These are phyloP conservation scores for Panagrolaimus sp. DNA, from an alignment of 1,140 invertebrate genomes.

Conservation along the genomic window DNA sequence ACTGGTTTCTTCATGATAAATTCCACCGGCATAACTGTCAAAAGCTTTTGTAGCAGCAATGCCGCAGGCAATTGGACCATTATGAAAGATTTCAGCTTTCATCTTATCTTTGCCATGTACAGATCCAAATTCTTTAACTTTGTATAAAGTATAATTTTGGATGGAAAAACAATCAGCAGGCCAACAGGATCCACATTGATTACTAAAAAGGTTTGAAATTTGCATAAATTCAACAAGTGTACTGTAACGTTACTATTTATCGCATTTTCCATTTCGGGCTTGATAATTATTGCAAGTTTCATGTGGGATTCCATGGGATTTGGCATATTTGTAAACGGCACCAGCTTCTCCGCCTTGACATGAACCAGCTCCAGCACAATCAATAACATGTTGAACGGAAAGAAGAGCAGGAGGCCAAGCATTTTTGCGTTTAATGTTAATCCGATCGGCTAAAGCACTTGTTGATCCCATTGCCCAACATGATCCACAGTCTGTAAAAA, in stretches of 20 bases:
- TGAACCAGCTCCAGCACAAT: slow-evolving; percentile 58
- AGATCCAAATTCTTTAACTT: slow-evolving; percentile 63
- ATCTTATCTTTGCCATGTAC: slow-evolving; percentile 62
- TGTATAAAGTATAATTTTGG: slow-evolving; percentile 63
- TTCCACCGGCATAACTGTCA: slow-evolving; percentile 62
- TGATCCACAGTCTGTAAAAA: slow-evolving; percentile 61
- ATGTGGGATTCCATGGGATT: slow-evolving; percentile 62
- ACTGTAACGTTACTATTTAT: slow-evolving; percentile 32
- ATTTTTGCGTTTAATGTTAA: slow-evolving; percentile 61
- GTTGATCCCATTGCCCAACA: slow-evolving; percentile 62
- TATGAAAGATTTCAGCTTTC: slow-evolving; percentile 64
- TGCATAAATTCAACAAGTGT: too few relatives aligned
- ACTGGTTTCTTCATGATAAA: slow-evolving; percentile 60
- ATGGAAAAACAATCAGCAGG: slow-evolving; percentile 56
- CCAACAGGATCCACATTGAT: slow-evolving; percentile 61
- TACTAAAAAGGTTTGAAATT: too few relatives aligned
- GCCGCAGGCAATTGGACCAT: slow-evolving; percentile 63
- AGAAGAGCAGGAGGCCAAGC: slow-evolving; percentile 60
- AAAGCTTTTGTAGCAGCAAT: slow-evolving; percentile 62
- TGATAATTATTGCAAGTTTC: slow-evolving; percentile 64
- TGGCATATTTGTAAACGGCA: slow-evolving; percentile 60
- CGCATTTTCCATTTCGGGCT: slow-evolving; percentile 62
- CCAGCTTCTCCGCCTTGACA: slow-evolving; percentile 61
- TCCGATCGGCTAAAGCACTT: slow-evolving; percentile 60
- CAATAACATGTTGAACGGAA: slow-evolving; percentile 59